Base-by-base conservation (phyloP, 1,140 invertebrate genomes). In the Drosophila orosa region DNA sequence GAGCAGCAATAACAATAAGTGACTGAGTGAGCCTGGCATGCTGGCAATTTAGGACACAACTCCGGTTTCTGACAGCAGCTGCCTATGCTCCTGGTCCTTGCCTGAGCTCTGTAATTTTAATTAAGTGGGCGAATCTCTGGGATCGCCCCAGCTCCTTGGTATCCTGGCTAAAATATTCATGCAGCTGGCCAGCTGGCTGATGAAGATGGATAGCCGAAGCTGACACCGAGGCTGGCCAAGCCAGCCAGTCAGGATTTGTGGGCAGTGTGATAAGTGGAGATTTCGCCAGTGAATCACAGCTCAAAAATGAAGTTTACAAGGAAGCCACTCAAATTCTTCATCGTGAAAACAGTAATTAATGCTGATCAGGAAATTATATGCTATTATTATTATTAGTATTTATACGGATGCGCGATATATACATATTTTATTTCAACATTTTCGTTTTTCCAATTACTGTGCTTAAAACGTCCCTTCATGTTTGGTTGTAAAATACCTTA, bases 151-250 rank as follows among this genome's bases (percentile, higher is more conserved):
- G 27, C 45, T 54, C 35, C 50, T 56, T 66, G 47, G 45, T 27
- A 39, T 24, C 58, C 45, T 33, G 73, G 40, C 73, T 65, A 40
- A 76, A 76, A 76, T 76, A 76, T 76, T 66, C 73, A 76, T 58
- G 40, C 62, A 75, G 73, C 45, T 42, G 52, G 60, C 47, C 69
- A 65, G 17, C 17, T 22, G 33, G 39, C 33, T 75, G 73, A 75
- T 75, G 73, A 76, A 76, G 73, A 76, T 76, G 74, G 73, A 76
- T 76, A 40, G 73, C 42, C n/a, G 35, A 27, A 76, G 66, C 73
- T 76, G 73, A 76, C 73, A 76, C 25, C 25, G 25, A 52, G 52
- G 45, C 37, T 27, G 45, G 25, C 9, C 45, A 27, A 48, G 29
- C 48, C 29, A 22, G 17, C 13, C 31, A 54, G 50, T 54, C 71